Base-by-base conservation (phyloP, 2,797 vertebrate genomes). In the Erethizon dorsatum region DNA sequence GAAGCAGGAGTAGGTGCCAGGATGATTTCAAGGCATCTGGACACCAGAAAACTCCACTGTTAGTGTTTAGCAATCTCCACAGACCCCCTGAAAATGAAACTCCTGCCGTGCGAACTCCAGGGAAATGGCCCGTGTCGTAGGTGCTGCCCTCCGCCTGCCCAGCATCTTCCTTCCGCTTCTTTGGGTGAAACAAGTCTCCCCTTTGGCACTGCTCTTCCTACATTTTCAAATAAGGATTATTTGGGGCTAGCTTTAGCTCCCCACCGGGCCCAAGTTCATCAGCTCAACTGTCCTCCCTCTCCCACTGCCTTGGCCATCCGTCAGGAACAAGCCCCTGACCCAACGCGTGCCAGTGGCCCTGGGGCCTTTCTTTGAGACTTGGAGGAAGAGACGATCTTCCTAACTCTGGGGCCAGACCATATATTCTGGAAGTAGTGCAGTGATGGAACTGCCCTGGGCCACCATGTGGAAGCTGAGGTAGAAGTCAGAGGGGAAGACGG, bases 41-140 rank as follows among this genome's bases (percentile, higher is more conserved):
- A 83, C 0, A 0, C 71, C 54, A 61, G 83, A 28, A 33, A 33
- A 24, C 52, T 6, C 26, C 28, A 22, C 17, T 8, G 26, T 50
- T 28, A 45, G 33, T 56, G 47, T 65, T 94, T 26, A 33, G 67
- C n/a, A 14, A 13, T 9, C 56, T 54, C 82, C 18, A 47, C 22
- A 50, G n/a, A 37, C 33, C 63, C 56, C 11, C 1, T 33, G 57
- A 17, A 56, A 80, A 61, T 0, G n/a, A 67, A 13, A 2, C 7
- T 7, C 45, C 24, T 17, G 12, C 59, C 2, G 0, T 6, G 4
- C 37, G 47, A 31, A 37, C 2, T 56, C 63, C 61, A 20, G 28
- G 67, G 59, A 54, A 3, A 6, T 5, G 0, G 52, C 14, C 67
- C 47, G 1, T 0, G 8, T 0, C 2, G 10, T 2, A 7, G 37